Evolutionary conservation across 2,797 vertebrate genomes (phyloP).

Genomic region (Taeniopygia guttata): DNA sequence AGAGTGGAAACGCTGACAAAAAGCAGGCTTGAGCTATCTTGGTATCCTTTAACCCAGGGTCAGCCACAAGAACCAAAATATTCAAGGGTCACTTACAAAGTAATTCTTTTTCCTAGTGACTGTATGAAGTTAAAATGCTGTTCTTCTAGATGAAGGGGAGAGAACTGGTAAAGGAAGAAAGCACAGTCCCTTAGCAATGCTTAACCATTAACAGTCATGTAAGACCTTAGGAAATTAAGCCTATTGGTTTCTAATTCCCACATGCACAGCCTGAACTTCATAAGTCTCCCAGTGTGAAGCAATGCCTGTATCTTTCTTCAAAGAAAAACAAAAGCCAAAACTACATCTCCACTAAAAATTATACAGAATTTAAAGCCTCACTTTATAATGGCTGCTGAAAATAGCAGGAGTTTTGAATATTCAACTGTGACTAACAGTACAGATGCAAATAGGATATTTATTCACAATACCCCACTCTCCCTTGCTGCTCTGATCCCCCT

Average conservation of each 20-base stretch:
- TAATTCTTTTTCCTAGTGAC: not conserved
- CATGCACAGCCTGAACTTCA: not conserved
- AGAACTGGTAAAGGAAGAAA: not conserved
- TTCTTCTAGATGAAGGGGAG: not conserved
- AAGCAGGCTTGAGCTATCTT: slow-evolving; percentile 89
- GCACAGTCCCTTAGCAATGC: not conserved
- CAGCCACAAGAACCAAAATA: slow-evolving; percentile 39
- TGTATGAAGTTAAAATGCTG: slow-evolving; percentile 20
- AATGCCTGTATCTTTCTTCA: not conserved
- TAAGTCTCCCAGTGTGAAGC: not conserved
- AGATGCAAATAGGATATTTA: slow-evolving; percentile 34
- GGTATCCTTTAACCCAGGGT: slow-evolving; percentile 72
- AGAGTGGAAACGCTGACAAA: slow-evolving; percentile 85
- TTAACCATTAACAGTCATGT: slow-evolving; percentile 49
- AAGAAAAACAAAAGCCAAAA: not conserved
- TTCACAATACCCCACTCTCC: not conserved
- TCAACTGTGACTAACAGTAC: slow-evolving; percentile 17
- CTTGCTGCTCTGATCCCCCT: not conserved
- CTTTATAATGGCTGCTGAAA: not conserved
- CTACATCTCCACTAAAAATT: not conserved
- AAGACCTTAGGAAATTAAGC: slow-evolving; percentile 23
- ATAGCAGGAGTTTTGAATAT: not conserved
- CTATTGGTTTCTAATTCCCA: slow-evolving; percentile 38
- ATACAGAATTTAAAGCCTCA: slow-evolving; percentile 7
- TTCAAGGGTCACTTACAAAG: slow-evolving; percentile 38